Evolutionary conservation across 1,140 invertebrate species (phyloP).

Genomic region (Orius laevigatus): DNA sequence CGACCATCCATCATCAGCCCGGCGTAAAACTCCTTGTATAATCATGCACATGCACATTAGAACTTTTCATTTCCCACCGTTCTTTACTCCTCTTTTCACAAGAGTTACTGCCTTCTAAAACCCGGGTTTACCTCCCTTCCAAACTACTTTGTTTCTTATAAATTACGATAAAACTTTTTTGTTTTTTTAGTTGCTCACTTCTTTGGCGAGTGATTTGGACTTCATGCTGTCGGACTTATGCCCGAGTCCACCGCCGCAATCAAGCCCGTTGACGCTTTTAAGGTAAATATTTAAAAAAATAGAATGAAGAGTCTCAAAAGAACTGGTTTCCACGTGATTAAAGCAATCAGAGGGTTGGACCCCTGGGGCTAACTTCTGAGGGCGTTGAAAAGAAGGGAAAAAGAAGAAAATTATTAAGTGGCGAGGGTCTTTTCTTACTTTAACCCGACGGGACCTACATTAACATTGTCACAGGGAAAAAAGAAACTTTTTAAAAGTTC

Average conservation of each 20-base stretch:
- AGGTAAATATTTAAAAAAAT: slow-evolving; percentile 7
- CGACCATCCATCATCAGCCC: no score
- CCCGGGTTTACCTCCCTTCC: no score
- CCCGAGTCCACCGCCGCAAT: slow-evolving; percentile 26
- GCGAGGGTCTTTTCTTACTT: slow-evolving; percentile 1
- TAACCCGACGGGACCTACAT: not conserved
- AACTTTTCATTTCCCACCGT: no score
- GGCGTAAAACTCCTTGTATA: no score
- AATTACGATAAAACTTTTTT: not conserved
- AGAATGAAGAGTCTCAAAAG: not conserved
- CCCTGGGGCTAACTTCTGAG: not conserved
- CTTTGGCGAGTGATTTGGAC: slow-evolving; percentile 51
- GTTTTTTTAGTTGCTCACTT: slow-evolving; percentile 45
- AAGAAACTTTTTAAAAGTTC: no score
- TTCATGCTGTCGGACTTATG: slow-evolving; percentile 52
- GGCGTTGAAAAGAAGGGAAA: not conserved
- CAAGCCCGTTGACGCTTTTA: slow-evolving; percentile 4
- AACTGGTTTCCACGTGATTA: slow-evolving; percentile 7
- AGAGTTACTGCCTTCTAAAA: no score
- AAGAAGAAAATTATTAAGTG: slow-evolving; percentile 1
- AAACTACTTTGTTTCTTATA: no score
- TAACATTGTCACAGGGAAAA: not conserved
- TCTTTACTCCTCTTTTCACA: no score
- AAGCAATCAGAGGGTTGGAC: not conserved
- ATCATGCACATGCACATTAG: no score